Percentiles rank a stretch among this genome's conserved stretches.
Conservation (phyloP, 2,113 vertebrate species). For the Oncorhynchus mykiss region DNA sequence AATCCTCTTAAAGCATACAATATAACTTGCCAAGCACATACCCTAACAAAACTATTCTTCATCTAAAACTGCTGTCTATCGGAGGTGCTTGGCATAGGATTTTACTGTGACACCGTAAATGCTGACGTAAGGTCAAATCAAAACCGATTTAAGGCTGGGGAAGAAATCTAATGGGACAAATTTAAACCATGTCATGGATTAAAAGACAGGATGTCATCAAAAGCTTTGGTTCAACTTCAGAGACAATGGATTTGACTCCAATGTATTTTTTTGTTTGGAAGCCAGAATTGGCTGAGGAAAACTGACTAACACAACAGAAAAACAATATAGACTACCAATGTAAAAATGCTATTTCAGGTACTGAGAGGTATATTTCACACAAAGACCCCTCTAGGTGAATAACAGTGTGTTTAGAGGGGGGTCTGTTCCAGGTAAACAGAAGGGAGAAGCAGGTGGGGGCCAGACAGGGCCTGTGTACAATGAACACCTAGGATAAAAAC, state of each 20-base stretch:
- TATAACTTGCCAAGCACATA: slow-evolving; percentile 44
- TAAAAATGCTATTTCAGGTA: slow-evolving; percentile 41
- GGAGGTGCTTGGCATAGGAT: slow-evolving; percentile 15
- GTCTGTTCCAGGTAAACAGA: slow-evolving; percentile 33
- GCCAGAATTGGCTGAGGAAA: slow-evolving; percentile 39
- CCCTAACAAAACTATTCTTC: slow-evolving; percentile 38
- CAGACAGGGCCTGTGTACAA: slow-evolving; percentile 32
- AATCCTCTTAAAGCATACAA: slow-evolving; percentile 64
- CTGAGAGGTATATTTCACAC: slow-evolving; percentile 49
- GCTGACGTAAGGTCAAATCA: slow-evolving; percentile 29
- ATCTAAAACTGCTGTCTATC: slow-evolving; percentile 41
- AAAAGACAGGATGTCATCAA: slow-evolving; percentile 42
- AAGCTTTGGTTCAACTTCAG: slow-evolving; percentile 43
- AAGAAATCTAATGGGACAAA: not conserved
- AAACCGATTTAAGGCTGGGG: slow-evolving; percentile 9
- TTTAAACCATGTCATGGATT: slow-evolving; percentile 36
- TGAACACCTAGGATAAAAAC: slow-evolving; percentile 37
- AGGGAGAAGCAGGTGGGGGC: slow-evolving; percentile 37
- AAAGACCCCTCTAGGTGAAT: slow-evolving; percentile 46
- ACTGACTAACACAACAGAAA: not conserved
- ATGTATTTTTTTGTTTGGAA: slow-evolving; percentile 37
- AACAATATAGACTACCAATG: slow-evolving; percentile 14
- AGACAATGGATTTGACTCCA: slow-evolving; percentile 31
- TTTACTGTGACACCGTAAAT: slow-evolving; percentile 27
- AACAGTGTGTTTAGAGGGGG: slow-evolving; percentile 32